Percentiles rank a stretch among this genome's conserved stretches.
These are phyloP conservation scores for Philereme transversata DNA, from an alignment of 2,888 invertebrate genomes.

Conservation along the genomic window DNA sequence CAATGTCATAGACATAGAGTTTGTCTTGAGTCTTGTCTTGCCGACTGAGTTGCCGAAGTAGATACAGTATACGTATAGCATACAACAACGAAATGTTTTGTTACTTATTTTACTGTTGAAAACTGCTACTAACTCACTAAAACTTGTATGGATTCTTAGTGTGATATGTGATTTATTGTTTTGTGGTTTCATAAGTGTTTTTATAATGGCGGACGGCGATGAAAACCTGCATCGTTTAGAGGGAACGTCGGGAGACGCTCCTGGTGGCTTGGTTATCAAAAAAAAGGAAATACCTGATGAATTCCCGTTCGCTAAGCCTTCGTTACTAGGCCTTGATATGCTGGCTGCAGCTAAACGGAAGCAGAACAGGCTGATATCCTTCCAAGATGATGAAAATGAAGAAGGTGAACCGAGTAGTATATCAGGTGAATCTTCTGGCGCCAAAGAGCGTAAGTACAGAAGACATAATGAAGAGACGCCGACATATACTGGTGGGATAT, in stretches of 20 bases:
- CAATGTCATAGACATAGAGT: background rate
- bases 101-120: constrained; percentile 14
- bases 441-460: constrained; percentile 88
- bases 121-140: constrained; percentile 19
- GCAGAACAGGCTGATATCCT: constrained; percentile 87
- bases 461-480: constrained; percentile 94
- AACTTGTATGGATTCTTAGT: constrained; percentile 11
- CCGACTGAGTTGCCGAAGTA: no score
- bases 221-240: constrained; percentile 89
- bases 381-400: constrained; percentile 75
- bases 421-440: constrained; percentile 46
- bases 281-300: constrained; percentile 83
- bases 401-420: constrained; percentile 51
- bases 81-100: constrained; percentile 8
- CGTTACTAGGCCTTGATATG: constrained; percentile 92
- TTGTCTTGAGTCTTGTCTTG: no score
- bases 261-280: constrained; percentile 89
- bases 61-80: background rate
- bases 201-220: constrained; percentile 72
- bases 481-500: constrained; percentile 96
- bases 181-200: constrained; percentile 5
- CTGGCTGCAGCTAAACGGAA: constrained; percentile 91
- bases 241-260: constrained; percentile 85
- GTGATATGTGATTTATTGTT: constrained; percentile 12
- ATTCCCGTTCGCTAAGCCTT: constrained; percentile 90